A percentile compares a stretch with the other conserved stretches of the same genome.
phyloP scores from a whole-genome alignment of 2,888 invertebrate genomes.

The Dendrolimus houi region DNA sequence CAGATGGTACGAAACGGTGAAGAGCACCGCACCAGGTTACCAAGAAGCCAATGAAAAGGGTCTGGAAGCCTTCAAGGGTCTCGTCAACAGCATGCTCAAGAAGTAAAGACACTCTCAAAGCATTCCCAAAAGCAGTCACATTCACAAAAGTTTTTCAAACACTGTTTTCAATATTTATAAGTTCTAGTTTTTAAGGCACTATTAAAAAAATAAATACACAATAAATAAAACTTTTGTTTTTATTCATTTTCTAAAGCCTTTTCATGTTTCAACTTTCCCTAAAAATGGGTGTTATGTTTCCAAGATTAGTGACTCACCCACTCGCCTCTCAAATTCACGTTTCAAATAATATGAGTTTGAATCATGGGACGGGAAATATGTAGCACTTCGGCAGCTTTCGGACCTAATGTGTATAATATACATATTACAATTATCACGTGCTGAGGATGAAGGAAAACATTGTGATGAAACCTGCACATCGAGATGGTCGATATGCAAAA shows the following conservation, averaged over 20 bases:
- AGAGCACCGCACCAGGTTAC: constrained; percentile 61
- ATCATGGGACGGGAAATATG: too few species aligned
- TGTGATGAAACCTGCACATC: too few species aligned
- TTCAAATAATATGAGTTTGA: background rate
- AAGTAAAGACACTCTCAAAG: constrained; percentile 32
- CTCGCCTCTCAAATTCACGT: background rate
- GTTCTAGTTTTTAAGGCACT: constrained; percentile 47
- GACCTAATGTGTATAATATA: too few species aligned
- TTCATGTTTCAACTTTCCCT: too few species aligned
- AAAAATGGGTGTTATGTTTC: too few species aligned
- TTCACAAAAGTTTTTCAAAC: constrained; percentile 24
- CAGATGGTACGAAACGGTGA: constrained; percentile 66
- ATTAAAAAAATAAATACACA: constrained; percentile 27
- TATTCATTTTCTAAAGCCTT: background rate
- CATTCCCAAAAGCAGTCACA: constrained; percentile 17
- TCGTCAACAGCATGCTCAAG: constrained; percentile 58
- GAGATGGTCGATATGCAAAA: too few species aligned
- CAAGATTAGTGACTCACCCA: too few species aligned
- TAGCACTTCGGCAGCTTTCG: too few species aligned
- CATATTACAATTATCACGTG: too few species aligned
- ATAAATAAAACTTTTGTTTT: constrained; percentile 3
- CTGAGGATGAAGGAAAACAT: too few species aligned
- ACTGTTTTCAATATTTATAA: constrained; percentile 28
- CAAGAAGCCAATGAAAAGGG: constrained; percentile 76
- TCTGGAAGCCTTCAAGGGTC: constrained; percentile 69